Evolutionary conservation across 2,797 vertebrate species (phyloP).

Genomic region (Carcharodon carcharias): DNA sequence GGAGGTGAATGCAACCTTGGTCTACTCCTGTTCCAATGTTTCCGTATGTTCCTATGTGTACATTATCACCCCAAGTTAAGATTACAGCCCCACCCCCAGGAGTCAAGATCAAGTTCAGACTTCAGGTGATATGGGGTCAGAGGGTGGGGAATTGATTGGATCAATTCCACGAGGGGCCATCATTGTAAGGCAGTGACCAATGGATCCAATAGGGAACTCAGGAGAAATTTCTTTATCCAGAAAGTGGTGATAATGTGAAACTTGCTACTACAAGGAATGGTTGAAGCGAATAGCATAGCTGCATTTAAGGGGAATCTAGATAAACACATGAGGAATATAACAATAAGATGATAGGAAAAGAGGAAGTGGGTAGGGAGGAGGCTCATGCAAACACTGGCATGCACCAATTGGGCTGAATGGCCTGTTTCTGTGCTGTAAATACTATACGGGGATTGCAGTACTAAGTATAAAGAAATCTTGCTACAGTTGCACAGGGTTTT

Average conservation of each 20-base stretch:
- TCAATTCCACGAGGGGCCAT: background rate
- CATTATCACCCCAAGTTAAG: background rate
- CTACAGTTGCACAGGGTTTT: too few species aligned
- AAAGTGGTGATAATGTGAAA: background rate
- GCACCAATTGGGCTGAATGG: background rate
- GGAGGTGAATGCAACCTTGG: background rate
- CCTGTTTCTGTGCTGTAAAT: background rate
- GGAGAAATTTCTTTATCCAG: background rate
- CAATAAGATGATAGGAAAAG: background rate
- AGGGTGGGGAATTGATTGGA: background rate
- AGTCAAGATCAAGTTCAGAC: background rate
- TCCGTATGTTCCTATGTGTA: background rate
- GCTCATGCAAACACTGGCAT: background rate
- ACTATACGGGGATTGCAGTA: background rate
- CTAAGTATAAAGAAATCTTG: too few species aligned
- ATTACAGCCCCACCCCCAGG: background rate
- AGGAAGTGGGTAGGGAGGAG: background rate
- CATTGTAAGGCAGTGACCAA: background rate
- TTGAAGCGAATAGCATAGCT: background rate
- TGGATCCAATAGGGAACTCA: background rate
- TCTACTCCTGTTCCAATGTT: background rate
- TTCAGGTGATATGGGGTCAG: background rate
- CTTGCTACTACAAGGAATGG: background rate
- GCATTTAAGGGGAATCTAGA: background rate
- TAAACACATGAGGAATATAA: background rate